phyloP scores from a whole-genome alignment of 2,797 vertebrate species.

The Clarias platycephalus region DNA sequence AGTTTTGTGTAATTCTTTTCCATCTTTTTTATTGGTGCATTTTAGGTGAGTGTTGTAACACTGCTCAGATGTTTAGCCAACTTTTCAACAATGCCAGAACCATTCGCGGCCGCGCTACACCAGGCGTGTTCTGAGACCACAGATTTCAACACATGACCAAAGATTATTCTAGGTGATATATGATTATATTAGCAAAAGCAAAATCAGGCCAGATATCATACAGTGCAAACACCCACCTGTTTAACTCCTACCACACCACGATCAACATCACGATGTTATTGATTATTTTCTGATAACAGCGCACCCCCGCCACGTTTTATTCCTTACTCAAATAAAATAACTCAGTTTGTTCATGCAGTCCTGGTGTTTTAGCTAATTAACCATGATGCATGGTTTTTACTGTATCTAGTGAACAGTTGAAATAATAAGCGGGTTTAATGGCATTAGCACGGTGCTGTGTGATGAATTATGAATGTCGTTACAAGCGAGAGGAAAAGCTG shows the following conservation, averaged over 20 bases:
- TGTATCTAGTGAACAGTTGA: slow-evolving; percentile 27
- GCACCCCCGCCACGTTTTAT: not conserved
- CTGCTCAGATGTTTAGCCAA: not conserved
- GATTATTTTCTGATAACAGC: not conserved
- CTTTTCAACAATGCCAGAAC: not conserved
- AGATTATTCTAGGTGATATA: not conserved
- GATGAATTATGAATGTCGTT: slow-evolving; percentile 27
- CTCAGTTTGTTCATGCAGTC: not conserved
- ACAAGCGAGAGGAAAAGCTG: slow-evolving; percentile 2
- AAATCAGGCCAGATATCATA: not conserved
- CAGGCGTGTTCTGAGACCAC: not conserved
- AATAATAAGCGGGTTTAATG: slow-evolving; percentile 28
- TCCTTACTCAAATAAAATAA: not conserved
- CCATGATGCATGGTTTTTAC: slow-evolving; percentile 12
- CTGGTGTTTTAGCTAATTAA: not conserved
- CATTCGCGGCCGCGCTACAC: not conserved
- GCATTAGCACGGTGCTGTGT: slow-evolving; percentile 8
- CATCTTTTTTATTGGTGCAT: not conserved
- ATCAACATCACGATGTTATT: not conserved
- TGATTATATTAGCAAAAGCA: not conserved
- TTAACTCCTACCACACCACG: not conserved
- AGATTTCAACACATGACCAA: not conserved
- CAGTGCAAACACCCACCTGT: not conserved
- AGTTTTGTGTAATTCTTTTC: not conserved
- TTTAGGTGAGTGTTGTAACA: not conserved